These are phyloP conservation scores for Oreochromis grahami DNA, from an alignment of 2,797 vertebrate species.

Conservation along the genomic window DNA sequence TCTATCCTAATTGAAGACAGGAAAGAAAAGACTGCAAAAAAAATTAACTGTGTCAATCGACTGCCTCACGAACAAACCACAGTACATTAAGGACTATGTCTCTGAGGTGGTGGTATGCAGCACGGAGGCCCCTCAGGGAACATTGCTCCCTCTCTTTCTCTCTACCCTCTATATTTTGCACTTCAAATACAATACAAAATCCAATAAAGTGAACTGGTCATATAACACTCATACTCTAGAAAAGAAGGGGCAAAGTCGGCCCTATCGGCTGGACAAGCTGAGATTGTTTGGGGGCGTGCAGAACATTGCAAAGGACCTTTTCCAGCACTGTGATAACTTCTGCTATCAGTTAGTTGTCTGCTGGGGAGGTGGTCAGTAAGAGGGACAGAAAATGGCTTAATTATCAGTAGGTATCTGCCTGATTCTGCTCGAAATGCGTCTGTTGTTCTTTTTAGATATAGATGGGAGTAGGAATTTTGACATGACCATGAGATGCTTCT, in stretches of 20 bases:
- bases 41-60: neutral
- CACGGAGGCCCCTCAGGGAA: neutral
- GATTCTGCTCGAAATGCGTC: fast-evolving
- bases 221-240: neutral
- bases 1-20: neutral
- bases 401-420: neutral
- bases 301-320: neutral
- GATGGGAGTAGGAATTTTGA: neutral
- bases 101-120: neutral
- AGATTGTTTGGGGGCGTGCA: neutral
- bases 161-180: neutral
- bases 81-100: neutral
- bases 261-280: neutral
- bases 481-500: neutral
- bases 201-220: neutral
- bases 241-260: fast-evolving
- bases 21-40: neutral
- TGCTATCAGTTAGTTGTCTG: neutral
- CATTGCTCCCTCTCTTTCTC: neutral
- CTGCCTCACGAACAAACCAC: neutral
- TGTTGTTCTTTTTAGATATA: neutral
- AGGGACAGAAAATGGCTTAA: neutral
- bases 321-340: neutral
- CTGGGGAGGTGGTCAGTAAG: neutral
- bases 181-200: neutral